Evolutionary conservation across 2,797 vertebrate genomes (phyloP).

Genomic region (Alosa sapidissima): DNA sequence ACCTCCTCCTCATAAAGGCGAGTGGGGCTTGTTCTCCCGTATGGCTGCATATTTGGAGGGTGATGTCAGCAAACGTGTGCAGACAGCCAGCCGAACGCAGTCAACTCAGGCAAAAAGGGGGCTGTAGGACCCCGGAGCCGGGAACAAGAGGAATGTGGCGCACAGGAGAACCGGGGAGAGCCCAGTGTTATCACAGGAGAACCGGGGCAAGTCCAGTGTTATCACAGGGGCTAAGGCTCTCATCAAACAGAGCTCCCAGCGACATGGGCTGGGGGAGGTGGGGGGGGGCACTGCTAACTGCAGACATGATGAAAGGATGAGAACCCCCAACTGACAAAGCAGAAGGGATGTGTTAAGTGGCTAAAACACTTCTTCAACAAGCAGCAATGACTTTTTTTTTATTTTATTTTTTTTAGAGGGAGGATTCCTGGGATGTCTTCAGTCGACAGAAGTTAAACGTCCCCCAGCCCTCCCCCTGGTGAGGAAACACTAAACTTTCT

Average conservation of each 20-base stretch:
- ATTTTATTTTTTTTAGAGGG: neutral
- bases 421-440: slow-evolving; percentile 32
- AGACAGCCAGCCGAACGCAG: slow-evolving; percentile 46
- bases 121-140: neutral
- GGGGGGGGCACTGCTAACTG: neutral
- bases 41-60: slow-evolving; percentile 65
- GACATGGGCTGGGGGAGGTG: neutral
- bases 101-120: slow-evolving; percentile 8
- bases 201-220: neutral
- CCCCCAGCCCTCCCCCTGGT: slow-evolving; percentile 20
- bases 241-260: neutral
- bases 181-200: slow-evolving; percentile 24
- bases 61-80: slow-evolving; percentile 69
- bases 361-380: neutral
- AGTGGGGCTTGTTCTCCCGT: neutral
- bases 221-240: neutral
- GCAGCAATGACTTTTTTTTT: neutral
- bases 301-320: neutral
- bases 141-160: neutral
- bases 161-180: neutral
- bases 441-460: slow-evolving; percentile 29
- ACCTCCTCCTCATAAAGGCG: neutral
- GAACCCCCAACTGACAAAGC: neutral
- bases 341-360: neutral
- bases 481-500: slow-evolving; percentile 33